Percentiles rank a stretch among this genome's conserved stretches.
Evolutionary conservation across 1,140 invertebrate species (phyloP).

Genomic region (Coboldia fuscipes): DNA sequence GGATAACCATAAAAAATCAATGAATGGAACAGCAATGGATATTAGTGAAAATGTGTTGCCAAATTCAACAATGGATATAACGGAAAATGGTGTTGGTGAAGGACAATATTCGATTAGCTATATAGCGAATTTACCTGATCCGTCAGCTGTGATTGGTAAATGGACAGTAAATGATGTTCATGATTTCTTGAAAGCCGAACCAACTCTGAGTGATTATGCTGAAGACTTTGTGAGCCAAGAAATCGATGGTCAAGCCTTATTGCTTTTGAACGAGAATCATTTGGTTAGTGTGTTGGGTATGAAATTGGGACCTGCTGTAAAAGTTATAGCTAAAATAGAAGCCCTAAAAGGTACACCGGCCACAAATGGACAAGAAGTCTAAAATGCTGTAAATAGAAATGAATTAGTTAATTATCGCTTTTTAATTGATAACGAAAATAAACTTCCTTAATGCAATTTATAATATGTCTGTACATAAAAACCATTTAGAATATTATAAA

Average conservation of each 20-base stretch:
- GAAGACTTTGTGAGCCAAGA: constrained; percentile 90
- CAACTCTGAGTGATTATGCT: constrained; percentile 79
- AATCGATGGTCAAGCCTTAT: constrained; percentile 84
- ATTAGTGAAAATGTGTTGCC: neutral
- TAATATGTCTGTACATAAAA: too few species aligned
- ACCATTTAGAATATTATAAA: too few species aligned
- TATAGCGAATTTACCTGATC: constrained; percentile 5
- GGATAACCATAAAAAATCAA: neutral
- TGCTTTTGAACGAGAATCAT: constrained; percentile 88
- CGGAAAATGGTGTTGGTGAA: constrained; percentile 1
- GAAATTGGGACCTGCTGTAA: constrained; percentile 84
- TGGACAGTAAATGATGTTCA: constrained; percentile 46
- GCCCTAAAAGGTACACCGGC: constrained; percentile 12
- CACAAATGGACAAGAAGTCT: neutral
- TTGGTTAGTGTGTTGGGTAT: constrained; percentile 86
- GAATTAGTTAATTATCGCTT: neutral
- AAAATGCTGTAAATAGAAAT: neutral
- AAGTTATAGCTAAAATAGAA: constrained; percentile 55
- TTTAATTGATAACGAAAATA: too few species aligned
- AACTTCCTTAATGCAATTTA: too few species aligned
- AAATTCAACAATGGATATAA: neutral
- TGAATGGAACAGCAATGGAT: neutral
- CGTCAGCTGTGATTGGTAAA: constrained; percentile 9
- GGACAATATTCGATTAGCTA: too few species aligned
- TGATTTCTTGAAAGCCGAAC: constrained; percentile 70